Percentiles rank a stretch among this genome's conserved stretches.
phyloP scores from a whole-genome alignment of 1,140 invertebrate genomes.

The Drosophila pallidifrons region DNA sequence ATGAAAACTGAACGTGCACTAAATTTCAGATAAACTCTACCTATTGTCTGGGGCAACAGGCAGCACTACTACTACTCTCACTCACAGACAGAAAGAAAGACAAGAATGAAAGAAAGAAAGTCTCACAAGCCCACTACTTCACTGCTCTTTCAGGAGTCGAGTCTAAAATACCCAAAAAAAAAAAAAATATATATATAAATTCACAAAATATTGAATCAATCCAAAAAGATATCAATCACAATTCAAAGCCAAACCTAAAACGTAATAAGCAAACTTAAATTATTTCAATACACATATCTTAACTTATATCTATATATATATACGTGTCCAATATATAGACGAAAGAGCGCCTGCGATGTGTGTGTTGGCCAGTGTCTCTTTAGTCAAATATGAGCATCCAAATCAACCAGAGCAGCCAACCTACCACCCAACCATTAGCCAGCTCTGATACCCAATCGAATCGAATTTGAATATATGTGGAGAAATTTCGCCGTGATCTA shows the following conservation, averaged over 20 bases:
- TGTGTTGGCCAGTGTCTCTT: conserved; percentile 46
- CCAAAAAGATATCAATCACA: conserved; percentile 23
- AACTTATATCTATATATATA: conserved; percentile 70
- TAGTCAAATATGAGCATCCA: conserved; percentile 45
- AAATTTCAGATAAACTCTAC: conserved; percentile 84
- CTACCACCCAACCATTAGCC: conserved; percentile 64
- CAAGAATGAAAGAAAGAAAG: conserved; percentile 67
- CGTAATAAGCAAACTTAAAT: conserved; percentile 68
- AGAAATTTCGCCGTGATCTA: conserved; percentile 69
- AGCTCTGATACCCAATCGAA: conserved; percentile 72
- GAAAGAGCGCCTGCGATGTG: conserved; percentile 41
- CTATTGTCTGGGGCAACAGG: conserved; percentile 82
- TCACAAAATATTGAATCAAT: conserved; percentile 18
- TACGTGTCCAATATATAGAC: conserved; percentile 58
- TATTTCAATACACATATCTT: conserved; percentile 65
- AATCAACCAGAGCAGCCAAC: conserved; percentile 57
- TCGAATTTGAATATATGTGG: conserved; percentile 51
- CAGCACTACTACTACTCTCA: conserved; percentile 82
- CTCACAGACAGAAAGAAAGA: conserved; percentile 76
- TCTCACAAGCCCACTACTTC: conserved; percentile 71
- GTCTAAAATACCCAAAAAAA: conserved; percentile 53
- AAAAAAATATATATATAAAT: conserved; percentile 8
- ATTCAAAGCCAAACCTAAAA: conserved; percentile 40
- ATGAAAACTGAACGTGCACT: conserved; percentile 84
- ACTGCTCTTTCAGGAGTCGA: conserved; percentile 61